Percentiles rank a stretch among this genome's conserved stretches.
These are phyloP conservation scores for Pantherophis alleghaniensis DNA, from an alignment of 2,797 vertebrate genomes.

Conservation along the genomic window DNA sequence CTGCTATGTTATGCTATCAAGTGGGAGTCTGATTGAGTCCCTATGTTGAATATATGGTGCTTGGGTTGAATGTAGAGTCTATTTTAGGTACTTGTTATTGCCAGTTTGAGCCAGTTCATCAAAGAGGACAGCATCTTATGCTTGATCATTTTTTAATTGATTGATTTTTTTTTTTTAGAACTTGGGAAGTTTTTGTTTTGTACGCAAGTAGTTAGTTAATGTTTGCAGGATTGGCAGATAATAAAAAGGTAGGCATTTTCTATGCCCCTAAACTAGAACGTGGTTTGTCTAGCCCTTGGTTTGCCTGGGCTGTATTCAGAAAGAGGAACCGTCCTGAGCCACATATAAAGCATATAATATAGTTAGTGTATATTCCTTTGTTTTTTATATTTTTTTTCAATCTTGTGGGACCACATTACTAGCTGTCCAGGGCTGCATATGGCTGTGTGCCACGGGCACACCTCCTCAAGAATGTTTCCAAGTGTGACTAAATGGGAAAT, in stretches of 20 bases:
- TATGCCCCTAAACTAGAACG: neutral
- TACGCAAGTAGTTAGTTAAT: neutral
- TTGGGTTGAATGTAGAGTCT: neutral
- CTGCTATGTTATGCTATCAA: neutral
- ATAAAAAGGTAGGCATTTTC: neutral
- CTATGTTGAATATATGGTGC: neutral
- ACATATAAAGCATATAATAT: neutral
- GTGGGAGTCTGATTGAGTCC: neutral
- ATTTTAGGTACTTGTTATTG: neutral
- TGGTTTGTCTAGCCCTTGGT: neutral
- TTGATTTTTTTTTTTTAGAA: neutral
- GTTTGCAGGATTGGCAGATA: neutral
- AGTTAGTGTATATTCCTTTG: neutral
- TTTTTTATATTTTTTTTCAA: neutral
- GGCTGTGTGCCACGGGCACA: accelerated
- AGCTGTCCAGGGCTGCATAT: neutral
- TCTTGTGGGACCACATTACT: neutral
- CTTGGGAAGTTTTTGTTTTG: neutral
- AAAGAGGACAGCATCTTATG: neutral
- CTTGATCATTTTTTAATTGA: neutral
- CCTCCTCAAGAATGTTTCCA: neutral
- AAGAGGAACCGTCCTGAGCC: neutral
- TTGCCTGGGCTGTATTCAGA: neutral
- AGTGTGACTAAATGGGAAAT: constrained; percentile 9
- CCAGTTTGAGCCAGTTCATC: neutral